Evolutionary conservation across 1,140 invertebrate genomes (phyloP).

Genomic region (Aculops lycopersici): DNA sequence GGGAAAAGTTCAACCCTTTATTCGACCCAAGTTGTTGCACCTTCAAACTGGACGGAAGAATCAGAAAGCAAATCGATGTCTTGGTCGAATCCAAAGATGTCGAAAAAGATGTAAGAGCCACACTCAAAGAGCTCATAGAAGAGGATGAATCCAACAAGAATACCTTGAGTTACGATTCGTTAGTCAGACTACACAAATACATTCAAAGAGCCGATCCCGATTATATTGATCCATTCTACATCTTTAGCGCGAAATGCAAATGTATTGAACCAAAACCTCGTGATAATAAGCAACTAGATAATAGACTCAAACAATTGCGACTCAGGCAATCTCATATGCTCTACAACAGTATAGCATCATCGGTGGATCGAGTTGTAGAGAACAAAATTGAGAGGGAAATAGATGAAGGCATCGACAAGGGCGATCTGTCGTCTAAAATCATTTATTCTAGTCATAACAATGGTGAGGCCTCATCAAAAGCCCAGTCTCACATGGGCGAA

Average conservation of each 20-base stretch:
- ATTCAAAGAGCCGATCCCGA: slow-evolving; percentile 1
- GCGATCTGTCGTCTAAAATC: too few relatives aligned
- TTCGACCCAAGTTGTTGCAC: slow-evolving; percentile 3
- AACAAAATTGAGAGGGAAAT: not conserved
- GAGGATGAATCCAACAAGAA: not conserved
- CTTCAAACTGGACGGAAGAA: not conserved
- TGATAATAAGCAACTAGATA: slow-evolving; percentile 3
- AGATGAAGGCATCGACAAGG: not conserved
- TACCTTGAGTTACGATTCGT: slow-evolving; percentile 1
- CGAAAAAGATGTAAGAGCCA: not conserved
- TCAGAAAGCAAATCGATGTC: slow-evolving; percentile 2
- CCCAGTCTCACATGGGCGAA: not conserved
- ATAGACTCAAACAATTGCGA: slow-evolving; percentile 1
- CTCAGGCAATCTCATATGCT: not conserved
- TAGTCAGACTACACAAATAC: slow-evolving; percentile 1
- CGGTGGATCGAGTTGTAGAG: not conserved
- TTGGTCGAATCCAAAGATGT: slow-evolving; percentile 1
- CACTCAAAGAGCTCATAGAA: not conserved
- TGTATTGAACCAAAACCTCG: slow-evolving; percentile 2
- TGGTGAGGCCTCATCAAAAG: too few relatives aligned
- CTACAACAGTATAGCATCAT: not conserved
- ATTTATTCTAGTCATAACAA: too few relatives aligned
- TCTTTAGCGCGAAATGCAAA: slow-evolving; percentile 1
- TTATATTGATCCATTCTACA: not conserved
- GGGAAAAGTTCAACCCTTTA: too few relatives aligned